These are phyloP conservation scores for Pogonomyrmex barbatus DNA, from an alignment of 1,140 invertebrate species.

Conservation along the genomic window DNA sequence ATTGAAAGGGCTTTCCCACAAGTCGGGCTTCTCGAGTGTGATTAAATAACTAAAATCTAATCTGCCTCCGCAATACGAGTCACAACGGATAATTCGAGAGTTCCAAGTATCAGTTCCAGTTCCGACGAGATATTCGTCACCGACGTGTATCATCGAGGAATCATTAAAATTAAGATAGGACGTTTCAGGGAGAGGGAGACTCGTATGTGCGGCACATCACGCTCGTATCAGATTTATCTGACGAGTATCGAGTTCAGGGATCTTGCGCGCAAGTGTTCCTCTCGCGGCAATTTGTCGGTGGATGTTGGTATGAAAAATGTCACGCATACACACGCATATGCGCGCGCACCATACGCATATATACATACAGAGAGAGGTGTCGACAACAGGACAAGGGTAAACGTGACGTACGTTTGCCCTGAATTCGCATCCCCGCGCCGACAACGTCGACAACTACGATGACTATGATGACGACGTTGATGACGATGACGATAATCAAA, in stretches of 20 bases:
- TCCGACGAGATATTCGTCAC: background rate
- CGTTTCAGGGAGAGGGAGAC: background rate
- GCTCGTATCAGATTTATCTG: background rate
- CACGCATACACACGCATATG: background rate
- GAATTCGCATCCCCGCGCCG: constrained; percentile 68
- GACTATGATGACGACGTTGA: background rate
- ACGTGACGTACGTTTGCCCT: constrained; percentile 62
- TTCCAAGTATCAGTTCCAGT: background rate
- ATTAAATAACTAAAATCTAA: constrained; percentile 14
- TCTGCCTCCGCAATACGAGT: background rate
- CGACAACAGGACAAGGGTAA: constrained; percentile 27
- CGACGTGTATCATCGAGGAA: background rate
- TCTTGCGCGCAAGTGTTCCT: constrained; percentile 5
- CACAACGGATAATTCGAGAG: background rate
- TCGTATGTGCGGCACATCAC: background rate
- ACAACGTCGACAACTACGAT: constrained; percentile 27
- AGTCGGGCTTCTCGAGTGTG: background rate
- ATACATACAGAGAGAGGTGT: background rate
- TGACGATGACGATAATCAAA: constrained; percentile 54
- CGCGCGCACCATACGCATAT: no score
- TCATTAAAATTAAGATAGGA: background rate
- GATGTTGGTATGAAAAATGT: background rate
- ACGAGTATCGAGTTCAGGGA: background rate
- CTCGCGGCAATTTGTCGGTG: constrained; percentile 28
- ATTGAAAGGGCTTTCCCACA: background rate